phyloP scores from a whole-genome alignment of 1,140 invertebrate species.

The Eciton burchellii region DNA sequence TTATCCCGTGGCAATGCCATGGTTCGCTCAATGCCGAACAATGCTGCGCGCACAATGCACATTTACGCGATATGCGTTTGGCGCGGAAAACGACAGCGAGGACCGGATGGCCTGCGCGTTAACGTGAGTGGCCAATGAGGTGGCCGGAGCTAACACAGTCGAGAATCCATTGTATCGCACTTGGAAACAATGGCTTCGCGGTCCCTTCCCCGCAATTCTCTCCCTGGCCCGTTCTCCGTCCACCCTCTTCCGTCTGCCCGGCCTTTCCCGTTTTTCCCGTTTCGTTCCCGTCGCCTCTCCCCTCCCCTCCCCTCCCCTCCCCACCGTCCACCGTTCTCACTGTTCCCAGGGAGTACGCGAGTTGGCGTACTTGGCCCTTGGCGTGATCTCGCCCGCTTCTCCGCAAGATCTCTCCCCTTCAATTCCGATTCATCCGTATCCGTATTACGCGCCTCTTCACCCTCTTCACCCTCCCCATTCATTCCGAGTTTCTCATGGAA shows the following conservation, averaged over 20 bases:
- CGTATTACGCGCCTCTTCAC: too few species aligned
- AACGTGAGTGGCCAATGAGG: slow-evolving; percentile 58
- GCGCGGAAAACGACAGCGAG: slow-evolving; percentile 57
- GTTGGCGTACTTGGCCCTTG: too few species aligned
- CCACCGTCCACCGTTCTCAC: slow-evolving; percentile 19
- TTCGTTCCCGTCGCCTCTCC: too few species aligned
- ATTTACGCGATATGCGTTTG: slow-evolving; percentile 52
- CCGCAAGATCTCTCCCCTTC: too few species aligned
- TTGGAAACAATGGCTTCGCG: slow-evolving; percentile 63
- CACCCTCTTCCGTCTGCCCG: background rate
- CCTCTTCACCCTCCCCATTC: too few species aligned
- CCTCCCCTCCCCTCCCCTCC: background rate
- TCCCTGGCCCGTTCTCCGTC: background rate
- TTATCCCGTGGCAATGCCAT: slow-evolving; percentile 33
- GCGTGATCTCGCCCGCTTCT: too few species aligned
- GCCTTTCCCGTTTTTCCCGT: slow-evolving; percentile 46
- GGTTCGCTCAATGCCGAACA: slow-evolving; percentile 39
- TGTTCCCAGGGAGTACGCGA: too few species aligned
- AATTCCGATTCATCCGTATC: too few species aligned
- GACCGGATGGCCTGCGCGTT: slow-evolving; percentile 53
- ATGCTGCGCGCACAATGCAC: slow-evolving; percentile 48
- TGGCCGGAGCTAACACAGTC: slow-evolving; percentile 47
- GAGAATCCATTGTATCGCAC: slow-evolving; percentile 51
- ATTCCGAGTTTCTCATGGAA: too few species aligned
- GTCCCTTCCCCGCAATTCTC: background rate